Evolutionary conservation across 2,113 vertebrate genomes (phyloP).

Genomic region (Marmota flaviventris): DNA sequence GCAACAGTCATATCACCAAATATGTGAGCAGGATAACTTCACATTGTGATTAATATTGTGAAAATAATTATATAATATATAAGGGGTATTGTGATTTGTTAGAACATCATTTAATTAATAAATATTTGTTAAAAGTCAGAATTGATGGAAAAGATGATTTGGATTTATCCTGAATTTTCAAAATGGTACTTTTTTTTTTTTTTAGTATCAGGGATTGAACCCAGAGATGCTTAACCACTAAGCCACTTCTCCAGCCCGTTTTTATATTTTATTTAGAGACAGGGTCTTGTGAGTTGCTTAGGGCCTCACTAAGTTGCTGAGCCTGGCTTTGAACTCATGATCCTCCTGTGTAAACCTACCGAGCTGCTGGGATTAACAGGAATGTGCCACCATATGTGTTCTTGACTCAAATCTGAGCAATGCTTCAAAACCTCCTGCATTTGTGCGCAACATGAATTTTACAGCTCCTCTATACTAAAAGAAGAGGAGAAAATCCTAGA

Average conservation of each 20-base stretch:
- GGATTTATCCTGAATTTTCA: neutral
- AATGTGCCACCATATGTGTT: neutral
- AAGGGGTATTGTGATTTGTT: neutral
- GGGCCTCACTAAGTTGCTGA: too few species aligned
- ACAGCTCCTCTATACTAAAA: neutral
- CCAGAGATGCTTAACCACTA: too few species aligned
- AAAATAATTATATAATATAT: neutral
- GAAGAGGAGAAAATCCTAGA: neutral
- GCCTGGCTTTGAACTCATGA: too few species aligned
- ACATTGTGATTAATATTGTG: neutral
- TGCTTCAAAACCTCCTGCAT: neutral
- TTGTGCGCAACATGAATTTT: neutral
- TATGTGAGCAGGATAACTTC: neutral
- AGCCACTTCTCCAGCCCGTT: too few species aligned
- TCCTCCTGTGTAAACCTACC: too few species aligned
- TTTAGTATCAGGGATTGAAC: too few species aligned
- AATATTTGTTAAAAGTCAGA: neutral
- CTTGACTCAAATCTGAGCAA: neutral
- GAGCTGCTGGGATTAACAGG: too few species aligned
- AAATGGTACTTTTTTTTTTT: neutral
- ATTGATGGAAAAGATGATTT: neutral
- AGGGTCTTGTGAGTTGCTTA: too few species aligned
- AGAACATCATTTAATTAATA: neutral
- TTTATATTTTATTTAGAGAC: too few species aligned
- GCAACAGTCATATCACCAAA: neutral